Evolutionary conservation across 2,113 vertebrate genomes (phyloP).

Genomic region (Scalopus aquaticus): DNA sequence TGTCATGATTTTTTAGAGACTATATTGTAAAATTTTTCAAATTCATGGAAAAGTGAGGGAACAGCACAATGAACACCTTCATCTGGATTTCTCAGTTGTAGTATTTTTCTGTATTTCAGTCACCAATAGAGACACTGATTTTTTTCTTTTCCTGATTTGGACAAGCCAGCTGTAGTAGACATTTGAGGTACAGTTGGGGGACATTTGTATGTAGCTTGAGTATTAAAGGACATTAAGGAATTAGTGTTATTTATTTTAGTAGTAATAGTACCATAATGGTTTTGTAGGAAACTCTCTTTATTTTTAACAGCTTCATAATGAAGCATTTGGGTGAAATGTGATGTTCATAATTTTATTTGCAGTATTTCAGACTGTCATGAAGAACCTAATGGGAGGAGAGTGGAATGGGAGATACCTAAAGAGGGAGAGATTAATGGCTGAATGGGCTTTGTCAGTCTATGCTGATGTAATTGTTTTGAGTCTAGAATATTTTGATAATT

Average conservation of each 20-base stretch:
- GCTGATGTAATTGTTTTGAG: neutral
- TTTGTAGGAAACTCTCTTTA: neutral
- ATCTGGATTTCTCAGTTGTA: neutral
- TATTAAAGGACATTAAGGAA: neutral
- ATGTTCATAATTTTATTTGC: neutral
- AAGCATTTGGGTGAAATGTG: neutral
- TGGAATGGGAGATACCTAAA: neutral
- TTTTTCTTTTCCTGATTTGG: neutral
- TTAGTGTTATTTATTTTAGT: constrained; percentile 19
- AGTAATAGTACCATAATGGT: neutral
- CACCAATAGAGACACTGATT: neutral
- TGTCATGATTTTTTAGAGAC: neutral
- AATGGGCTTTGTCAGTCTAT: neutral
- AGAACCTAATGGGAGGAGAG: neutral
- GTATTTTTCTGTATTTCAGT: constrained; percentile 5
- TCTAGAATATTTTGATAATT: constrained; percentile 34
- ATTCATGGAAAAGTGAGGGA: neutral
- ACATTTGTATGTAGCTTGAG: neutral
- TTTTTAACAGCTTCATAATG: neutral
- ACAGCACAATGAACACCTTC: neutral
- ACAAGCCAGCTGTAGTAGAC: neutral
- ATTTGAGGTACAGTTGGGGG: neutral
- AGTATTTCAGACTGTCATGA: neutral
- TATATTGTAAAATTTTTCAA: neutral
- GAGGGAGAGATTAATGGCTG: neutral